Evolutionary conservation across 2,888 invertebrate species (phyloP).

Genomic region (Neuroscelio doddi): DNA sequence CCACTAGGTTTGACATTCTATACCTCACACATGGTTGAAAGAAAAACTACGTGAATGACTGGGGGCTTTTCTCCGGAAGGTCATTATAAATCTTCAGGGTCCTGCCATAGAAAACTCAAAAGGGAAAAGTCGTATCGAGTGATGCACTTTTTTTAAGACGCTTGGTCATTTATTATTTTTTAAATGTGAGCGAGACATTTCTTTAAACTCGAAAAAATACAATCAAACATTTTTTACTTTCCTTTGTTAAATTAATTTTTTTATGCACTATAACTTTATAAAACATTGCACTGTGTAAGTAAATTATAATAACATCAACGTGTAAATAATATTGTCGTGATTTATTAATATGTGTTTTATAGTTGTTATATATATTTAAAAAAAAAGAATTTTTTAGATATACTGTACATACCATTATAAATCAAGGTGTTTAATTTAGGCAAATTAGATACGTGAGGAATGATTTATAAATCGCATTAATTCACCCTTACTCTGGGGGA

Average conservation of each 20-base stretch:
- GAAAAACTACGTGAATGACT: neutral
- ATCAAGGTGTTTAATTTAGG: neutral
- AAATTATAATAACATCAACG: no score
- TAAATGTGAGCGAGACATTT: no score
- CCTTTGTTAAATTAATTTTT: no score
- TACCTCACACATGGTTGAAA: constrained; percentile 7
- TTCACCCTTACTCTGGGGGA: constrained; percentile 12
- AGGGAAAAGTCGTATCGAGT: neutral
- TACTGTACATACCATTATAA: no score
- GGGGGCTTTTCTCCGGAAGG: constrained; percentile 3
- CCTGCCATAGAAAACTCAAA: constrained; percentile 5
- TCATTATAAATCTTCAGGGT: constrained; percentile 8
- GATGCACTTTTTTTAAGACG: neutral
- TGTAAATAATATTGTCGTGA: no score
- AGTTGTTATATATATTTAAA: no score
- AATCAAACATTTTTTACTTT: no score
- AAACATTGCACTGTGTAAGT: no score
- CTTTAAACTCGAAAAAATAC: no score
- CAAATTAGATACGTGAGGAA: constrained; percentile 11
- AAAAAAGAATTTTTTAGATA: no score
- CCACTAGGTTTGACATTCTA: constrained; percentile 13
- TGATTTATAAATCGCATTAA: constrained; percentile 17
- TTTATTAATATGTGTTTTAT: no score
- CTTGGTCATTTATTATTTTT: neutral
- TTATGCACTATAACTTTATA: no score